Base-by-base conservation (phyloP, 1,140 invertebrate species). In the Drosophila leontia region DNA sequence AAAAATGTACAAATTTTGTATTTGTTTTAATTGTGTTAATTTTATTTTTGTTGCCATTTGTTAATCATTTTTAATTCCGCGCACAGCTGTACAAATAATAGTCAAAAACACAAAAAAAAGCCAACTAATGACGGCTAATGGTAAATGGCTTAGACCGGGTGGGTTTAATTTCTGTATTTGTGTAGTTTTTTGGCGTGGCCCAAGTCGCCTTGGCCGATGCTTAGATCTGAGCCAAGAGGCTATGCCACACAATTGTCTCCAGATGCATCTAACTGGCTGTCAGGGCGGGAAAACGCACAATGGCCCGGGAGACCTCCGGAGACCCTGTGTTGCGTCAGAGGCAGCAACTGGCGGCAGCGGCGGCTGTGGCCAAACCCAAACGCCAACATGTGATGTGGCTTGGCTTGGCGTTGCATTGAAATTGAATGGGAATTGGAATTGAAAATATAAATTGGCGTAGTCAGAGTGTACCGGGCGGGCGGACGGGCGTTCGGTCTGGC, bases 391-490 rank as follows among this genome's bases (percentile, higher is more conserved):
- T 69, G 76, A 87, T 56, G 19, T 56, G 35, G 53, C 51, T 12
- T 55, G 50, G 50, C 50, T 53, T 19, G 50, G 32, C 17, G 50
- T 71, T 78, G 80, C 83, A 87, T 78, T 83, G 77, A 84, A 87
- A 88, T 90, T 88, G 68, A 88, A 87, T 81, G 77, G 62, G 64
- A 85, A 84, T 78, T 88, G 69, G 47, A 78, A 71, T 57, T 58
- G 75, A 78, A 74, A 72, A 71, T 79, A 44, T 57, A 68, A 76
- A 88, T 88, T 80, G 84, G 76, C 76, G 32, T 76, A 69, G 83
- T 82, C 64, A 59, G 53, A 56, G 50, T 85, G 74, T 63, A 71
- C 44, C 37, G 59, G 35, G 51, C 7, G 50, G n/a, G n/a, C n/a
- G 17, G 17, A 17, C 29, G 4, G 32, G 32, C 29, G 8, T 11